Evolutionary conservation across 2,888 invertebrate species (phyloP).

Genomic region (Leptinotarsa haldemani): DNA sequence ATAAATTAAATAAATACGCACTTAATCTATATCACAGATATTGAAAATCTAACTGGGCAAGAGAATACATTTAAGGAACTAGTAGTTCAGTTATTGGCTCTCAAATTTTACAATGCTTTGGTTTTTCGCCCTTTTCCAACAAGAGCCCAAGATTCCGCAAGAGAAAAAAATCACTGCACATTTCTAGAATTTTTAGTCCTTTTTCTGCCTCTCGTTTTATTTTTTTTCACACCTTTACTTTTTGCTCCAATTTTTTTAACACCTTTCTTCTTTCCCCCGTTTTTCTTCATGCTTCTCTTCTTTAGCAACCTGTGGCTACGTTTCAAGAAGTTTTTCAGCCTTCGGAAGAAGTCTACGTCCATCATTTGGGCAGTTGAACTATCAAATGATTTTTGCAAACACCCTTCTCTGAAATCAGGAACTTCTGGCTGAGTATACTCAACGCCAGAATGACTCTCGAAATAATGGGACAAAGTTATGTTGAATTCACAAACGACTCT

Average conservation of each 20-base stretch:
- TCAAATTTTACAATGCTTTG: background rate
- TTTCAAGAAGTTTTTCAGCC: slow-evolving; percentile 70
- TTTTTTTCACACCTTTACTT: slow-evolving; percentile 17
- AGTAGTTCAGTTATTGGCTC: background rate
- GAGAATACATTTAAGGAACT: slow-evolving; percentile 1
- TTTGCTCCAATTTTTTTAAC: background rate
- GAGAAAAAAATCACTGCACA: slow-evolving; percentile 10
- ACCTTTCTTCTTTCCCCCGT: background rate
- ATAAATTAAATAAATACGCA: slow-evolving; percentile 40
- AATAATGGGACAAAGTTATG: slow-evolving; percentile 67
- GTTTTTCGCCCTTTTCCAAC: too few relatives aligned
- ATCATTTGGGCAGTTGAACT: slow-evolving; percentile 70
- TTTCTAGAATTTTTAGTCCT: slow-evolving; percentile 28
- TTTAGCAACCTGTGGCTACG: slow-evolving; percentile 63
- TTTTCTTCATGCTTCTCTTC: slow-evolving; percentile 27
- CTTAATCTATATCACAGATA: slow-evolving; percentile 31
- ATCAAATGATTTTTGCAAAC: slow-evolving; percentile 61
- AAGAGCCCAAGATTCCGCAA: background rate
- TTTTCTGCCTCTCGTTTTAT: slow-evolving; percentile 19
- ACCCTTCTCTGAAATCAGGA: slow-evolving; percentile 57
- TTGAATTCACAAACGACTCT: slow-evolving; percentile 72
- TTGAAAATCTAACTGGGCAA: background rate
- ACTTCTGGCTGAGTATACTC: slow-evolving; percentile 45
- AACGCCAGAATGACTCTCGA: slow-evolving; percentile 53
- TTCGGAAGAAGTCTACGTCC: slow-evolving; percentile 73